Evolutionary conservation across 2,888 invertebrate species (phyloP).

Genomic region (Chelonus formosanus): DNA sequence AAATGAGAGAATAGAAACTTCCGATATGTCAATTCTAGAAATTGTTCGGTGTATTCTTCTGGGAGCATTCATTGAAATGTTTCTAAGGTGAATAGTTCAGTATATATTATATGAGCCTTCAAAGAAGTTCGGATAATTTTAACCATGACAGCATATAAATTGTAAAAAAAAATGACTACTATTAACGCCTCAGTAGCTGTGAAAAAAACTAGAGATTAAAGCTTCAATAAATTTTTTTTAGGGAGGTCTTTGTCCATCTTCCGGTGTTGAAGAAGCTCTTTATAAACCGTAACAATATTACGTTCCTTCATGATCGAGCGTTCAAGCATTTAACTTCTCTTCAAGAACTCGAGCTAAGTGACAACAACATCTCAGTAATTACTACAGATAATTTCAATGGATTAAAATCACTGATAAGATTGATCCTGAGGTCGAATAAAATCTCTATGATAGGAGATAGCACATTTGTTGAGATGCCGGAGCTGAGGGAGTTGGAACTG

Average conservation of each 20-base stretch:
- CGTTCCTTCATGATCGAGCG: constrained; percentile 84
- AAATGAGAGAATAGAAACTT: no score
- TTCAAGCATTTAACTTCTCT: constrained; percentile 79
- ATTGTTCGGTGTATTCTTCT: no score
- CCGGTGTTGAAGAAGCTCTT: constrained; percentile 78
- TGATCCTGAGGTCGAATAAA: constrained; percentile 79
- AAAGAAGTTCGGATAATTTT: constrained; percentile 1
- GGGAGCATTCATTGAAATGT: no score
- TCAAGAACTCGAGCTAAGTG: constrained; percentile 82
- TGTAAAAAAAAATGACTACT: constrained; percentile 5
- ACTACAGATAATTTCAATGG: constrained; percentile 82
- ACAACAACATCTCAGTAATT: constrained; percentile 78
- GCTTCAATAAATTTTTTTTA: constrained; percentile 39
- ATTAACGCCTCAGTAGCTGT: constrained; percentile 1
- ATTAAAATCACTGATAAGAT: constrained; percentile 75
- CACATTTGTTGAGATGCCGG: constrained; percentile 82
- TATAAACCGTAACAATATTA: constrained; percentile 87
- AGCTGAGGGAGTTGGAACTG: constrained; percentile 75
- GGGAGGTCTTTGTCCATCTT: constrained; percentile 77
- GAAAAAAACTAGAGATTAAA: constrained; percentile 16
- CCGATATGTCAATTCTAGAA: no score
- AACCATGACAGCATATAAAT: not conserved
- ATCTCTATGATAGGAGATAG: constrained; percentile 81
- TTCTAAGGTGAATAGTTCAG: no score
- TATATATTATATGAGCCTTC: constrained; percentile 2